Evolutionary conservation across 2,113 vertebrate genomes (phyloP), one percentile per base, ranked within the genome.

Genomic region (Scytalopus superciliaris): DNA sequence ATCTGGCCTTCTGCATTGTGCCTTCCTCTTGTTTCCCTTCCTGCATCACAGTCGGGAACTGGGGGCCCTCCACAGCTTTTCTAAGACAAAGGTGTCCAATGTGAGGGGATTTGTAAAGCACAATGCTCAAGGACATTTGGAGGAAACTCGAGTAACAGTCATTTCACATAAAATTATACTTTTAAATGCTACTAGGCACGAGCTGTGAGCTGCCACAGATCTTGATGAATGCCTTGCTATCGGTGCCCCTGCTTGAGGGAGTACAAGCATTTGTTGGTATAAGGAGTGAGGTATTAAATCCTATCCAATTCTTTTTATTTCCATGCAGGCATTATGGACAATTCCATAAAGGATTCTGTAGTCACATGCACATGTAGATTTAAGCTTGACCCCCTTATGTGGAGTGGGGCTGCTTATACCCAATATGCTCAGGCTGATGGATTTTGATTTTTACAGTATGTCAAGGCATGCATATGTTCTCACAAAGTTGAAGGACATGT

Each of bases 291-390:
- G 25, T 22, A 27, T 49, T 77, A 40, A 81, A 37, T 35, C 7
- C 24, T 24, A 31, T 5, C 30, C 7, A 27, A 1, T 8, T 72
- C 2, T 37, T 68, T 31, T 73, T 33, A 27, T 50, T 67, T 69
- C 55, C 12, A 3, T 53, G 24, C 16, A 22, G 44, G 16, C 22
- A 4, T 52, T 39, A 22, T 3, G 23, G 27, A 72, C 35, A 59
- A 19, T 19, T 53, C 47, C 22, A 6, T 55, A 13, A 7, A 59
- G 66, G 37, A 13, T 6, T 37, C 9, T 17, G 27, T 9, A 24
- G 37, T 16, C 4, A 0, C 7, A 23, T 2, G 15, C 9, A 5
- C 3, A 0, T 0, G 9, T 3, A 39, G 18, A 28, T 17, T 52
- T 56, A 30, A 45, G 35, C 27, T 10, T 52, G 35, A 30, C 21